Conservation (phyloP, 2,888 invertebrate genomes). For the Pardosa pseudoannulata region DNA sequence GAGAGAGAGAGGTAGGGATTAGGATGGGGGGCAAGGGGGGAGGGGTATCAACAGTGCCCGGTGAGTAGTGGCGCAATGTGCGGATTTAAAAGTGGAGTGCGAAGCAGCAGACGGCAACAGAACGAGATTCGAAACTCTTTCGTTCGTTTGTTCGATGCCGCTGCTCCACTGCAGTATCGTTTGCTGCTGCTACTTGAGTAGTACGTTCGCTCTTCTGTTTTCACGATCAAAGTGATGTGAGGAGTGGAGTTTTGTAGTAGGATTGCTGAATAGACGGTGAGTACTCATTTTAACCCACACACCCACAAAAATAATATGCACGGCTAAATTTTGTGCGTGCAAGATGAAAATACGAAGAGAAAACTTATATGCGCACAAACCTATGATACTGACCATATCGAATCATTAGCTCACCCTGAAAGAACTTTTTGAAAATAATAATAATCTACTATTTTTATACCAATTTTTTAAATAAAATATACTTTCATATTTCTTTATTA, state of each 20-base stretch:
- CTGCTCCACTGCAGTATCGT: not conserved
- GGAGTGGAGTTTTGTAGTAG: not conserved
- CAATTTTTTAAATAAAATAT: no score
- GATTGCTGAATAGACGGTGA: not conserved
- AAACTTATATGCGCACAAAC: no score
- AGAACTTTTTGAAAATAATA: no score
- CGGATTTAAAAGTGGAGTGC: slow-evolving; percentile 71
- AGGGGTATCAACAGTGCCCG: slow-evolving; percentile 26
- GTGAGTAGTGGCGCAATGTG: slow-evolving; percentile 69
- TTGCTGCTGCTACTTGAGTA: slow-evolving; percentile 2
- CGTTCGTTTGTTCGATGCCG: not conserved
- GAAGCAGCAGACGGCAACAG: slow-evolving; percentile 48
- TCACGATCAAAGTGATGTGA: not conserved
- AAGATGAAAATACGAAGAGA: no score
- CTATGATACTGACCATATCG: no score
- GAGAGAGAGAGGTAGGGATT: not conserved
- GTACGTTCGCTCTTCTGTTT: not conserved
- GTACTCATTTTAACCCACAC: not conserved
- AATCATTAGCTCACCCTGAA: no score
- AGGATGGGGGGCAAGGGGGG: slow-evolving; percentile 8
- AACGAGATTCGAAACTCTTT: slow-evolving; percentile 25
- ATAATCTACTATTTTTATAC: no score
- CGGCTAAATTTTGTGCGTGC: no score
- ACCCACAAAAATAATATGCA: no score
- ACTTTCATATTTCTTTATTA: no score